These are phyloP conservation scores for Gibbula magus DNA, from an alignment of 2,888 invertebrate species.

Conservation along the genomic window DNA sequence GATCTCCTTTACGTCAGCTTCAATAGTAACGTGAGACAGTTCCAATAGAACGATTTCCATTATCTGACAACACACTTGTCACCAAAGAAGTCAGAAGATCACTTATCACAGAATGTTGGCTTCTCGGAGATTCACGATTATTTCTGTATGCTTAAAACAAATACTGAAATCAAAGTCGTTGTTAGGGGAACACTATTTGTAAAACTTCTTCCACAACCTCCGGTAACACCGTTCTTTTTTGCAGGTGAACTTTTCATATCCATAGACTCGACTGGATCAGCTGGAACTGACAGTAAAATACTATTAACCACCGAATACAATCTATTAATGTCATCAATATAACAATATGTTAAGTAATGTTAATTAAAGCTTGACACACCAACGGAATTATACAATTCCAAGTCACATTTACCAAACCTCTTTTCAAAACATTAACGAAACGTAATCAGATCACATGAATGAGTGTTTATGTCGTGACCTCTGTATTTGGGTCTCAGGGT, in stretches of 20 bases:
- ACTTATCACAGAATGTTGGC: slow-evolving; percentile 17
- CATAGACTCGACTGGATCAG: slow-evolving; percentile 11
- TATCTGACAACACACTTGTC: background rate
- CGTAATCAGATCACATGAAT: too few species aligned
- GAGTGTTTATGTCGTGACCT: too few species aligned
- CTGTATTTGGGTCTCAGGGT: too few species aligned
- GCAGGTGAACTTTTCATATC: slow-evolving; percentile 18
- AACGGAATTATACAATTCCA: too few species aligned
- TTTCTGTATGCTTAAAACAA: background rate
- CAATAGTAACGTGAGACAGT: background rate
- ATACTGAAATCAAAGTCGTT: background rate
- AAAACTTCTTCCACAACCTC: background rate
- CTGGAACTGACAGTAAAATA: background rate
- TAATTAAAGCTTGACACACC: too few species aligned
- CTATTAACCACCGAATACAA: background rate
- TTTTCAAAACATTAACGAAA: too few species aligned
- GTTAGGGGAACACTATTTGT: background rate
- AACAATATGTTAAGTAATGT: background rate
- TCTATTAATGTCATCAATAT: background rate
- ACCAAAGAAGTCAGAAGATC: background rate
- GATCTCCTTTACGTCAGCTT: background rate
- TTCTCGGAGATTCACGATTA: background rate
- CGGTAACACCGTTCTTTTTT: background rate
- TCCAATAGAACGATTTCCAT: background rate
- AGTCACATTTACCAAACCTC: too few species aligned